These are phyloP conservation scores for Zeugodacus cucurbitae DNA, from an alignment of 1,140 invertebrate species.

Conservation along the genomic window DNA sequence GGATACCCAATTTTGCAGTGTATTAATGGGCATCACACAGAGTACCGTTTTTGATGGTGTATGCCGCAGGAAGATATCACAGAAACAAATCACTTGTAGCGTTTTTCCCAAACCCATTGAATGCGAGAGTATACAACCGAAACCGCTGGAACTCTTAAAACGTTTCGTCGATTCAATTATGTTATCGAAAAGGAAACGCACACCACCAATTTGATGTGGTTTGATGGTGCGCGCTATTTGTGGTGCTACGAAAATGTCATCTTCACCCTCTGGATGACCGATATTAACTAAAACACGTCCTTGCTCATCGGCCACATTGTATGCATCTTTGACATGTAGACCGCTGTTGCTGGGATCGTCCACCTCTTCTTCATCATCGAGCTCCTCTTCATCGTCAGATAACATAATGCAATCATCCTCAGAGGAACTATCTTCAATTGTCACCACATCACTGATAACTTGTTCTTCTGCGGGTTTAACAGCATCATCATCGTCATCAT, in stretches of 20 bases:
- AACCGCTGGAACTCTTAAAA: conserved; percentile 90
- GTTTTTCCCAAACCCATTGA: conserved; percentile 99
- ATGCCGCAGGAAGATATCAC: conserved; percentile 93
- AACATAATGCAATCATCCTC: conserved; percentile 83
- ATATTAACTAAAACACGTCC: conserved; percentile 95
- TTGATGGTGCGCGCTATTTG: conserved; percentile 94
- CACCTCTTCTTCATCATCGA: conserved; percentile 69
- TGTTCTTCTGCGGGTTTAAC: conserved; percentile 46
- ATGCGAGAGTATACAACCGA: conserved; percentile 98
- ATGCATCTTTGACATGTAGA: conserved; percentile 89
- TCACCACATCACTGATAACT: conserved; percentile 68
- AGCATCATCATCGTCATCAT: not conserved
- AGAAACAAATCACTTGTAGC: conserved; percentile 95
- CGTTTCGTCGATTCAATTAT: conserved; percentile 91
- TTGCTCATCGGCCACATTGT: conserved; percentile 91
- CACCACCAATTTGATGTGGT: conserved; percentile 97
- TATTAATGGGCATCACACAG: conserved; percentile 99
- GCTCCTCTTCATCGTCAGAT: conserved; percentile 72
- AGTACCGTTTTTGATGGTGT: conserved; percentile 90
- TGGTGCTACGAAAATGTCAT: conserved; percentile 92
- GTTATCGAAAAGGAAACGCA: conserved; percentile 96
- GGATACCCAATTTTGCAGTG: conserved; percentile 97
- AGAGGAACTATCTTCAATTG: conserved; percentile 76
- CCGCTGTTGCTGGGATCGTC: conserved; percentile 77
- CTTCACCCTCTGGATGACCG: conserved; percentile 92